A percentile compares a stretch with the other conserved stretches of the same genome.
These are phyloP conservation scores for Oceanites oceanicus DNA, from an alignment of 2,113 vertebrate species.

Conservation along the genomic window DNA sequence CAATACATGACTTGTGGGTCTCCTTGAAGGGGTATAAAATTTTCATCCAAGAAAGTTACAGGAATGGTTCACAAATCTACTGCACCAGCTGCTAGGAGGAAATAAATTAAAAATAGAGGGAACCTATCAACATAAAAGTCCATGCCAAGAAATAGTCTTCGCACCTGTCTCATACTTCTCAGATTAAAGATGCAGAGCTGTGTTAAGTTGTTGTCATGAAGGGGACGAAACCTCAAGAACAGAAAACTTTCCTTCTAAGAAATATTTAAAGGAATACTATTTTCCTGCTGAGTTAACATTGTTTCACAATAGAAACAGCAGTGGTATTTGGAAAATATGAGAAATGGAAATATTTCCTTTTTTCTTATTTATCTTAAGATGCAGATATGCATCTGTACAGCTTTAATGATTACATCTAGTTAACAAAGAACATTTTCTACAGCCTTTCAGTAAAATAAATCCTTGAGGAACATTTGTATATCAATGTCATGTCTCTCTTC, in stretches of 20 bases:
- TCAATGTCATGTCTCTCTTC: background rate
- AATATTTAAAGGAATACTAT: background rate
- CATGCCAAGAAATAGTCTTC: background rate
- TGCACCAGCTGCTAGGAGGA: background rate
- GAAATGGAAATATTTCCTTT: background rate
- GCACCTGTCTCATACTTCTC: background rate
- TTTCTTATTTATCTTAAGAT: background rate
- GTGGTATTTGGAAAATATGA: background rate
- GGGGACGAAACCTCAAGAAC: background rate
- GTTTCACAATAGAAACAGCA: background rate
- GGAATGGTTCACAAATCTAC: background rate
- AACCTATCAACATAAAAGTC: background rate
- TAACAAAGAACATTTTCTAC: background rate
- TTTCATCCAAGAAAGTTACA: background rate
- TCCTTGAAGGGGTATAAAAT: conserved; percentile 8
- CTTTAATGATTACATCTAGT: background rate
- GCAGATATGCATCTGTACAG: rapidly evolving
- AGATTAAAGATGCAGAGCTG: background rate
- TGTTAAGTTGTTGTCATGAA: background rate
- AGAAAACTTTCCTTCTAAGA: background rate
- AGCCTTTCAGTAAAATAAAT: background rate
- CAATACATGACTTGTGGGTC: background rate
- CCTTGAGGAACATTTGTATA: background rate
- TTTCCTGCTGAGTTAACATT: background rate
- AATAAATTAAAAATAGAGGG: conserved; percentile 15